Percentiles rank a stretch among this genome's conserved stretches.
Conservation (phyloP, 1,140 invertebrate species). For the Calycopis cecrops region DNA sequence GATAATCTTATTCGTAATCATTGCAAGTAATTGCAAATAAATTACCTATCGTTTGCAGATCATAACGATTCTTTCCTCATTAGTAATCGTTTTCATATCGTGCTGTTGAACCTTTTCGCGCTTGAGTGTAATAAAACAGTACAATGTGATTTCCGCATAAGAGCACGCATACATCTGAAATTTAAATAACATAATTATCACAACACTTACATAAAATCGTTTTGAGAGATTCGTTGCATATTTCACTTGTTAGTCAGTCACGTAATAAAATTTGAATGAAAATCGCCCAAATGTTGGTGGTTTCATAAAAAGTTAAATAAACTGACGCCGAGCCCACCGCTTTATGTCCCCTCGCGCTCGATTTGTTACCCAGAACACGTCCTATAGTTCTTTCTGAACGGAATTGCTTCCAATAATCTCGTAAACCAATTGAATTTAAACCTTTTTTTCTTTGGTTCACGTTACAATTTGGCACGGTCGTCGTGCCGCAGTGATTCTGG, state of each 20-base stretch:
- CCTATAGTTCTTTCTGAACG: constrained; percentile 64
- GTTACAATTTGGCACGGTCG: constrained; percentile 46
- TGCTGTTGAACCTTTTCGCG: constrained; percentile 8
- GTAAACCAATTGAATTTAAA: constrained; percentile 54
- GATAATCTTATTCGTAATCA: too few relatives aligned
- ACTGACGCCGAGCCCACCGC: constrained; percentile 38
- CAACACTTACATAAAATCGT: constrained; percentile 4
- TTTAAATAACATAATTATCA: constrained; percentile 8
- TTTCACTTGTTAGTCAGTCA: constrained; percentile 8
- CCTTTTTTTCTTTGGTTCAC: constrained; percentile 49
- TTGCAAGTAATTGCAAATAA: too few relatives aligned
- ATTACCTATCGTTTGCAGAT: too few relatives aligned
- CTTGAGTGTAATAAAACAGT: constrained; percentile 2
- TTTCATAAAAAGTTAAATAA: constrained; percentile 53
- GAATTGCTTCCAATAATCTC: constrained; percentile 65
- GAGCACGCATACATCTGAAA: constrained; percentile 6
- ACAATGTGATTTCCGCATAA: constrained; percentile 4
- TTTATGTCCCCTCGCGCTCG: constrained; percentile 38
- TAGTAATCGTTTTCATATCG: background rate
- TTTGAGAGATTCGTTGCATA: constrained; percentile 9
- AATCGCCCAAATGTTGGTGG: constrained; percentile 27
- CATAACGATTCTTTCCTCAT: too few relatives aligned
- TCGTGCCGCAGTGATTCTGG: constrained; percentile 46
- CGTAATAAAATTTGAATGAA: constrained; percentile 34
- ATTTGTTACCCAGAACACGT: constrained; percentile 54